These are phyloP conservation scores for Pemphredon lugubris DNA, from an alignment of 2,888 invertebrate genomes.

Conservation along the genomic window DNA sequence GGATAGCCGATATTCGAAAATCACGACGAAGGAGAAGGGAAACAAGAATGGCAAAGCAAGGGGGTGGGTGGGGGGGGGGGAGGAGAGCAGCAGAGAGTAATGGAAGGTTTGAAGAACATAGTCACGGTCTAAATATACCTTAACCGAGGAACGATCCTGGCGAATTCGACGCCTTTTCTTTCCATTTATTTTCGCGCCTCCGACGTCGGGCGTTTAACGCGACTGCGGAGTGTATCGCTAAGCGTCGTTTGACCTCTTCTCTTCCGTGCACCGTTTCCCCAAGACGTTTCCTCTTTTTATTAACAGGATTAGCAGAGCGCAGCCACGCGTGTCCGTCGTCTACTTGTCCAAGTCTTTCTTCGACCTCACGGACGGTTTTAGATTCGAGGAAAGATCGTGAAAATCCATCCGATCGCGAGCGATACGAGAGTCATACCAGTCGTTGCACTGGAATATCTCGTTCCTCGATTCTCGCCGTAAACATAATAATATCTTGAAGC, in stretches of 20 bases:
- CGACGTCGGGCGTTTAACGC: constrained; percentile 42
- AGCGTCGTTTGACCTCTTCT: constrained; percentile 61
- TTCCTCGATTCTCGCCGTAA: too few relatives aligned
- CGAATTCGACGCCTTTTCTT: constrained; percentile 57
- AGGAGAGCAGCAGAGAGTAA: constrained; percentile 15
- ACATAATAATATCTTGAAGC: too few relatives aligned
- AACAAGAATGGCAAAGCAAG: background rate
- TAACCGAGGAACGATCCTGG: constrained; percentile 58
- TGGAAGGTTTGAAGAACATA: constrained; percentile 15
- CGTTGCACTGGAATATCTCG: too few relatives aligned
- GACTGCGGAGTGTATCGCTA: constrained; percentile 44
- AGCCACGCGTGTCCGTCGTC: constrained; percentile 10
- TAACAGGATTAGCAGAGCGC: constrained; percentile 35
- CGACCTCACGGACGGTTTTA: constrained; percentile 40
- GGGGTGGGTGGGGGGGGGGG: background rate
- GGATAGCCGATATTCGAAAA: background rate
- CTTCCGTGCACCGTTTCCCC: constrained; percentile 46
- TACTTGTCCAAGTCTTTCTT: constrained; percentile 26
- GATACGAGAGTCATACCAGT: too few relatives aligned
- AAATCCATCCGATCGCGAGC: background rate
- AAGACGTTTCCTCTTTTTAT: constrained; percentile 18
- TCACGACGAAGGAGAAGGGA: background rate
- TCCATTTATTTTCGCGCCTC: constrained; percentile 54
- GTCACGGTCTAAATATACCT: constrained; percentile 59
- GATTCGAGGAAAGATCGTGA: constrained; percentile 8